phyloP scores from a whole-genome alignment of 2,888 invertebrate genomes.

The Torymus tubicola region DNA sequence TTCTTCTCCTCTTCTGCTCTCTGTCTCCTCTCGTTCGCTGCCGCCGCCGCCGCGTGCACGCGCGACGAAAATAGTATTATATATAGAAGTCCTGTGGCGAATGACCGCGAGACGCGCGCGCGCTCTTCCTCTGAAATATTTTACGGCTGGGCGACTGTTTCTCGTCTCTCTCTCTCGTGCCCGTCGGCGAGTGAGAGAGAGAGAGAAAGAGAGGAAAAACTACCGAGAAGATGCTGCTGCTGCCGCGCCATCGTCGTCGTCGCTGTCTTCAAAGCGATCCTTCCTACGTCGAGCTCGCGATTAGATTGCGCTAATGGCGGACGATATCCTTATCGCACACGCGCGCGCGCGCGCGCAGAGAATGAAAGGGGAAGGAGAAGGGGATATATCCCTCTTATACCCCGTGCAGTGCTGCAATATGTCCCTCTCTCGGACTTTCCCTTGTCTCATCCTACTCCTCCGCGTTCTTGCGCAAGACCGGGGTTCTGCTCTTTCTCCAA shows the following conservation, averaged over 20 bases:
- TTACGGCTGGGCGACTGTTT: conserved; percentile 49
- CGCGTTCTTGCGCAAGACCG: background rate
- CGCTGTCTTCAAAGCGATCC: conserved; percentile 49
- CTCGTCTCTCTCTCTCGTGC: conserved; percentile 29
- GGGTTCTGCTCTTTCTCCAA: conserved; percentile 45
- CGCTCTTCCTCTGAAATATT: conserved; percentile 36
- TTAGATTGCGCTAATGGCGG: conserved; percentile 60
- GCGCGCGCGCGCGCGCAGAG: too few relatives aligned
- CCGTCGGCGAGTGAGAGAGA: background rate
- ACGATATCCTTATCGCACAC: conserved; percentile 56
- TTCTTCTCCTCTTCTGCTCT: background rate
- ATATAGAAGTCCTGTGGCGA: conserved; percentile 33
- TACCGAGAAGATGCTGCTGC: conserved; percentile 17
- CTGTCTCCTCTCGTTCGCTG: conserved; percentile 8
- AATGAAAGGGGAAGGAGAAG: background rate
- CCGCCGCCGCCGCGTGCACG: background rate
- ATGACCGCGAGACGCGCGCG: background rate
- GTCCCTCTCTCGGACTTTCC: conserved; percentile 34
- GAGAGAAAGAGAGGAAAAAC: background rate
- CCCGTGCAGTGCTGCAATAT: conserved; percentile 45
- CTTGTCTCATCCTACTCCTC: conserved; percentile 22
- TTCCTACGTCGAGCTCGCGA: conserved; percentile 43
- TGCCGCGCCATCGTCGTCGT: too few relatives aligned
- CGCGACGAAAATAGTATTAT: conserved; percentile 49
- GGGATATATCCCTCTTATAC: conserved; percentile 48